Percentiles rank a stretch among this genome's conserved stretches.
phyloP scores from a whole-genome alignment of 37 sponge, comb jelly and placozoan genomes.

The Aphrocallistes beatrix region DNA sequence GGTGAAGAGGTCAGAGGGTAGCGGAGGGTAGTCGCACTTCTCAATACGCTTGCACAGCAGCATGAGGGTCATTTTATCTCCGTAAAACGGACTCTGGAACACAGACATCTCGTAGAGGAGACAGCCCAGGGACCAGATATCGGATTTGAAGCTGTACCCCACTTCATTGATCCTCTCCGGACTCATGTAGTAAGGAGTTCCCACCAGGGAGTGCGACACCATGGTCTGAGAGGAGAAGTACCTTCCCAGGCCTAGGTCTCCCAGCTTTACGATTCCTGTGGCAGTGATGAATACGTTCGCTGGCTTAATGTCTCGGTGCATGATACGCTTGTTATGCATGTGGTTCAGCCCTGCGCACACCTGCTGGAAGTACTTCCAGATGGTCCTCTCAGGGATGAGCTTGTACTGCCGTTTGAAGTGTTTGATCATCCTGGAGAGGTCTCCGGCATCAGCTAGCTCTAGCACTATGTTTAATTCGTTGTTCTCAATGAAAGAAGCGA shows the following conservation, averaged over 20 bases:
- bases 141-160: conserved; percentile 95
- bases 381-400: conserved; percentile 89
- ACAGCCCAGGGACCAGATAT: conserved; percentile 99
- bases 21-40: conserved; percentile 98
- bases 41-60: conserved; percentile 96
- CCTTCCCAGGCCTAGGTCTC: conserved; percentile 90
- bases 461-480: conserved; percentile 98
- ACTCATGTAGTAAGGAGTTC: conserved; percentile 99
- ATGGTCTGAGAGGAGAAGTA: conserved; percentile 96
- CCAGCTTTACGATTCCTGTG: conserved; percentile 88
- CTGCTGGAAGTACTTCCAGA: conserved; percentile 96
- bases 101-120: conserved; percentile 98
- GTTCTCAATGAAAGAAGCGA: conserved; percentile 92
- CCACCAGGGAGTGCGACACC: conserved; percentile 92
- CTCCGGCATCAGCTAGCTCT: conserved; percentile 99
- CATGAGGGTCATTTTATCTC: conserved; percentile 98
- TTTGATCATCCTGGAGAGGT: conserved; percentile 94
- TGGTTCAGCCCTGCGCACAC: conserved; percentile 85
- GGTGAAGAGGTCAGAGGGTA: conserved; percentile 80
- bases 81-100: conserved; percentile 97
- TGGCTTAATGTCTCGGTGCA: conserved; percentile 99
- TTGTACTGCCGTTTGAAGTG: conserved; percentile 91
- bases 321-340: conserved; percentile 94
- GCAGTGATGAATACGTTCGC: conserved; percentile 98
- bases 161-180: conserved; percentile 96